Evolutionary conservation across 1,140 invertebrate genomes (phyloP).

Genomic region (Drosophila oshimai): DNA sequence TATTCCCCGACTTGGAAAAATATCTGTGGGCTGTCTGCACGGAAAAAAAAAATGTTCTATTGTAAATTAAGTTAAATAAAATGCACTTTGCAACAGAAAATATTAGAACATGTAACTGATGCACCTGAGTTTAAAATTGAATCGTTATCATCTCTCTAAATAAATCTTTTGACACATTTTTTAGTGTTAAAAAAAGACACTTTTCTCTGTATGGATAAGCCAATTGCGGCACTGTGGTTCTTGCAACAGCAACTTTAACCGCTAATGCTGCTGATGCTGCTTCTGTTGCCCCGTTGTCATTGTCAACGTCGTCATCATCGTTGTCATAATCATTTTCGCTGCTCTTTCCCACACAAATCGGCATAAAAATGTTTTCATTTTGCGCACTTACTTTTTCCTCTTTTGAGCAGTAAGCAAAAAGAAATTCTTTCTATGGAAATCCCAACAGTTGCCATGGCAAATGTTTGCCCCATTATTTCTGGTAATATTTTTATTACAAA

Average conservation of each 20-base stretch:
- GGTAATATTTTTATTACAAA: conserved; percentile 48
- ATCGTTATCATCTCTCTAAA: too few species aligned
- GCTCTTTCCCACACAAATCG: conserved; percentile 69
- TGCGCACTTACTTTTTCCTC: conserved; percentile 54
- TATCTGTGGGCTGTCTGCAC: conserved; percentile 19
- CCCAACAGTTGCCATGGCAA: conserved; percentile 20
- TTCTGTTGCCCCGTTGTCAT: conserved; percentile 13
- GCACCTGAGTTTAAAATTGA: too few species aligned
- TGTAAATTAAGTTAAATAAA: too few species aligned
- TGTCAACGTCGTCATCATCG: conserved; percentile 38
- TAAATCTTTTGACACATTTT: too few species aligned
- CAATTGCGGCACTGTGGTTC: conserved; percentile 45
- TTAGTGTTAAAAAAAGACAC: neutral
- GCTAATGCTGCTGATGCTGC: conserved; percentile 6
- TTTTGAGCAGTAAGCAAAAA: neutral
- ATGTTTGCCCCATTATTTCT: conserved; percentile 26
- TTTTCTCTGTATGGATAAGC: conserved; percentile 21
- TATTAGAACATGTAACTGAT: too few species aligned
- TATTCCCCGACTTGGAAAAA: neutral
- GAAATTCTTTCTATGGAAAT: conserved; percentile 27
- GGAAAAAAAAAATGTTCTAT: too few species aligned
- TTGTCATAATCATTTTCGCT: conserved; percentile 71
- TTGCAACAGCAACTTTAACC: conserved; percentile 20
- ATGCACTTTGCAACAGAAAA: too few species aligned
- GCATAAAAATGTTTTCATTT: conserved; percentile 47